phyloP scores from a whole-genome alignment of 2,113 vertebrate genomes.

The Galbula dea region DNA sequence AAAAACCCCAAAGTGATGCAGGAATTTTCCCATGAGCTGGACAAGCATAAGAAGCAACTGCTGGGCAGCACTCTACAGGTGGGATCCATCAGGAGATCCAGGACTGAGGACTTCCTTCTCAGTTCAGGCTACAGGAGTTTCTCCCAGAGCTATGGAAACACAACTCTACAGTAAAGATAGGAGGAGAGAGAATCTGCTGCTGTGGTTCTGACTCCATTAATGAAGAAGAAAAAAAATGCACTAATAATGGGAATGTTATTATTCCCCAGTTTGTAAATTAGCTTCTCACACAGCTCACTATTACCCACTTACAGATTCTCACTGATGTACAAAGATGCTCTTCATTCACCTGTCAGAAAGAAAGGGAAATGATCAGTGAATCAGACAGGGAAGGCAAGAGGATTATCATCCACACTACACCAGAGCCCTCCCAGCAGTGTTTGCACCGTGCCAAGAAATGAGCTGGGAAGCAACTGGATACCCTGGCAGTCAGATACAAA shows the following conservation, averaged over 20 bases:
- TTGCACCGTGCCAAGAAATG: neutral
- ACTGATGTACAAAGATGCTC: neutral
- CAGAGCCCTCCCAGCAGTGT: neutral
- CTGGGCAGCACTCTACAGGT: neutral
- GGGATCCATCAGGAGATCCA: neutral
- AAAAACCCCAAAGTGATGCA: neutral
- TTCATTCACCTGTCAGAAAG: neutral
- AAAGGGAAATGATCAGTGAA: neutral
- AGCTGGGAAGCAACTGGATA: neutral
- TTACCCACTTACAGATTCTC: neutral
- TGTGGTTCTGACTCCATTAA: neutral
- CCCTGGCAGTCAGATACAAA: neutral
- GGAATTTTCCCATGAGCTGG: neutral
- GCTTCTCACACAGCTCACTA: neutral
- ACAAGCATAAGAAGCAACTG: neutral
- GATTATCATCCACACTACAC: neutral
- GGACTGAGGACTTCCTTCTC: neutral
- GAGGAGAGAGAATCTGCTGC: neutral
- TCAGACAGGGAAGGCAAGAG: neutral
- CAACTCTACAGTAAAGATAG: neutral
- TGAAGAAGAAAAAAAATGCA: neutral
- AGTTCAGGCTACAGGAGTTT: neutral
- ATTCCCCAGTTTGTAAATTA: neutral
- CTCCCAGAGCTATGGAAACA: neutral
- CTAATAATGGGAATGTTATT: neutral